Percentiles rank a stretch among this genome's conserved stretches.
These are phyloP conservation scores for Diorhabda elongata DNA, from an alignment of 1,140 invertebrate species.

Conservation along the genomic window DNA sequence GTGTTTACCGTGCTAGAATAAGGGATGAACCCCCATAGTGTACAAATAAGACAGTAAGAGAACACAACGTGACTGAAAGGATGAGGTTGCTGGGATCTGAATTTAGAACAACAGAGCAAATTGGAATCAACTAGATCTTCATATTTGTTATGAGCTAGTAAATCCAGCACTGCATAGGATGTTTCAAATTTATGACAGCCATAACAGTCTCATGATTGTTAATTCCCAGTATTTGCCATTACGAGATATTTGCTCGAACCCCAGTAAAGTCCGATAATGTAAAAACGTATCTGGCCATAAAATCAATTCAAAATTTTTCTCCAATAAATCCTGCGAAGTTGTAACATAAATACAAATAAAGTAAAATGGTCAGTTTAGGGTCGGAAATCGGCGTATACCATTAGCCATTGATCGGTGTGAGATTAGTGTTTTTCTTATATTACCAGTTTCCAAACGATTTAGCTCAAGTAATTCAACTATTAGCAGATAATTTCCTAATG, in stretches of 20 bases:
- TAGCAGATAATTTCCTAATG: constrained; percentile 47
- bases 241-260: background rate
- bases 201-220: too few relatives aligned
- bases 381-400: constrained; percentile 23
- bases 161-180: too few relatives aligned
- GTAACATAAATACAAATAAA: constrained; percentile 29
- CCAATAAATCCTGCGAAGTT: constrained; percentile 18
- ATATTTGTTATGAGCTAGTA: too few relatives aligned
- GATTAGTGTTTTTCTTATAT: constrained; percentile 33
- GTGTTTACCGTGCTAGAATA: too few relatives aligned
- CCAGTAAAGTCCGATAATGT: background rate
- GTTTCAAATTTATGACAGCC: too few relatives aligned
- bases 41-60: too few relatives aligned
- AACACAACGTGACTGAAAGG: too few relatives aligned
- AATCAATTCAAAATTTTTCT: constrained; percentile 16
- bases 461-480: constrained; percentile 39
- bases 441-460: constrained; percentile 41
- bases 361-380: constrained; percentile 27
- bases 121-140: too few relatives aligned
- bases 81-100: too few relatives aligned
- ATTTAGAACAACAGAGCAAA: too few relatives aligned
- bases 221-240: too few relatives aligned
- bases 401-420: constrained; percentile 24
- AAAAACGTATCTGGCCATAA: constrained; percentile 9
- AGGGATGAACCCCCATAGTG: too few relatives aligned